A percentile compares a stretch with the other conserved stretches of the same genome.
These are phyloP conservation scores for Brachypteracias leptosomus DNA, from an alignment of 2,113 vertebrate species.

Conservation along the genomic window DNA sequence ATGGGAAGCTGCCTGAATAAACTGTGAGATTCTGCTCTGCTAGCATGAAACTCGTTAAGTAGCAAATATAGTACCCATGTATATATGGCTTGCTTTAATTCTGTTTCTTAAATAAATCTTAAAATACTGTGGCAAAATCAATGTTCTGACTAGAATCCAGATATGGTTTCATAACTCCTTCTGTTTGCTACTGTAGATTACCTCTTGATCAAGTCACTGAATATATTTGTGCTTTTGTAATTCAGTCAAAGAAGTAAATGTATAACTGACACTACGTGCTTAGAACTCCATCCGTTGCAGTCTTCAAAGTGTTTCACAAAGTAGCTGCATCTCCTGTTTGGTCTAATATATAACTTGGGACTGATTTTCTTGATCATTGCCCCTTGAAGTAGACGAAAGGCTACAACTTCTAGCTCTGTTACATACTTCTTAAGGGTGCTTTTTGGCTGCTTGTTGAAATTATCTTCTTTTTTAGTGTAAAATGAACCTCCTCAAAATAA, in stretches of 20 bases:
- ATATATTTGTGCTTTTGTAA: not conserved
- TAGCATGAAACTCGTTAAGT: not conserved
- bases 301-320: not conserved
- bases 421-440: not conserved
- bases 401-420: not conserved
- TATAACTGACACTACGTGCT: not conserved
- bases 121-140: not conserved
- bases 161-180: not conserved
- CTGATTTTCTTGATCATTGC: not conserved
- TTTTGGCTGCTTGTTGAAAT: not conserved
- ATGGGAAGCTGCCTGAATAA: not conserved
- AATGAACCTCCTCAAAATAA: slow-evolving; percentile 33
- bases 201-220: not conserved
- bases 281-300: not conserved
- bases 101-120: not conserved
- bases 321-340: not conserved
- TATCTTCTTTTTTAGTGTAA: slow-evolving; percentile 1
- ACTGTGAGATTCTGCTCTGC: not conserved
- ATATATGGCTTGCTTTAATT: not conserved
- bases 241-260: not conserved
- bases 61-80: not conserved
- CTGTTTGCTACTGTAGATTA: not conserved
- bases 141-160: not conserved
- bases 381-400: not conserved
- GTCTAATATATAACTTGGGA: not conserved